Percentiles rank a stretch among this genome's conserved stretches.
phyloP scores from a whole-genome alignment of 2,113 vertebrate genomes.

The Alouatta palliata region DNA sequence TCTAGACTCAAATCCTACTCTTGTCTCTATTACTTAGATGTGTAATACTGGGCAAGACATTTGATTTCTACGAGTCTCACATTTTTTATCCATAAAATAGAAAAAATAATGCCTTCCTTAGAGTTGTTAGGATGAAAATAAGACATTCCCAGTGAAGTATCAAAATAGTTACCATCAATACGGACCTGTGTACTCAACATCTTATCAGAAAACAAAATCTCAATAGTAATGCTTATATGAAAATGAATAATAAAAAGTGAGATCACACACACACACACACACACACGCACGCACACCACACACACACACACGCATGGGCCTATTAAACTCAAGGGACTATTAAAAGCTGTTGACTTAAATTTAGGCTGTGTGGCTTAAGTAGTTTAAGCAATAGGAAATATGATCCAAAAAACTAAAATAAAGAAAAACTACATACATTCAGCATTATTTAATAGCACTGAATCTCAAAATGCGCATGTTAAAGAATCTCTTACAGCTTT shows the following conservation, averaged over 20 bases:
- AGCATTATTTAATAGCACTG: neutral
- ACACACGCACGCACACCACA: neutral
- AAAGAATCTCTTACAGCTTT: neutral
- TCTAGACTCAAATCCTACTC: neutral
- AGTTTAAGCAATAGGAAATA: neutral
- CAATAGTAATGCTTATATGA: neutral
- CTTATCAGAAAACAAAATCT: neutral
- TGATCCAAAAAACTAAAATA: neutral
- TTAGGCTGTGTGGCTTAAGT: neutral
- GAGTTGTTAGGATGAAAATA: neutral
- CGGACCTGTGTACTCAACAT: neutral
- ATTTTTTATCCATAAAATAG: neutral
- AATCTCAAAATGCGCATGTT: neutral
- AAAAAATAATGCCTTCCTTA: neutral
- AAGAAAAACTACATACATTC: neutral
- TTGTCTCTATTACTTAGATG: neutral
- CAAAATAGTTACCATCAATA: neutral
- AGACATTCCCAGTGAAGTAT: neutral
- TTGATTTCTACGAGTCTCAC: neutral
- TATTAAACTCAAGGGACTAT: neutral
- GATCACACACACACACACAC: neutral
- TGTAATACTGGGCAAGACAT: neutral
- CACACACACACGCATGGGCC: neutral
- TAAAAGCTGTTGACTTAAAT: neutral
- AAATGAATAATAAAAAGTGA: neutral